Base-by-base conservation (phyloP, 2,888 invertebrate species). In the Dryocosmus kuriphilus region DNA sequence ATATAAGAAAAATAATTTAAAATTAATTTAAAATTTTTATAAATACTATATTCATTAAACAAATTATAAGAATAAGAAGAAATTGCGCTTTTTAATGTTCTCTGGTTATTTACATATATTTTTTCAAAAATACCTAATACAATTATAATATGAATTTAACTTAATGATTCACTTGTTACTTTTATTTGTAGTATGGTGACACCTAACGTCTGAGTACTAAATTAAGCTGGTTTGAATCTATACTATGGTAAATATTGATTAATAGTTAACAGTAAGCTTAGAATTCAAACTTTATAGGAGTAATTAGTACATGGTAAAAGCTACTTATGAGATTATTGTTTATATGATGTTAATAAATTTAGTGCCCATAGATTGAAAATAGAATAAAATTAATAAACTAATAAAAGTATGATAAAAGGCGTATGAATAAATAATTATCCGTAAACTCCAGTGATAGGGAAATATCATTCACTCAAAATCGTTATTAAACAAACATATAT, bases 401-500 rank as follows among this genome's bases (percentile, higher is more conserved):
- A 35, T 35, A 2, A 35, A 35, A 11, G 35, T n/a, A 8, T 1
- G n/a, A n/a, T n/a, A n/a, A 7, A 4, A 32, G 32, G 7, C 1
- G 5, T 16, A 41, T 16, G 5, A 41, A 51, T 2, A 51, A n/a
- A 51, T 22, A 51, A 9, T 22, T 22, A 22, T 22, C 0, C 9
- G 6, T 14, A 27, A 16, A 16, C 1, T 27, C 1, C 6, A 27
- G 16, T 60, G 16, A 27, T 27, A 16, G 60, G 27, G 16, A 60
- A 24, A 60, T 60, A 27, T 11, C 62, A 62, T 32, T 62, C 30
- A 30, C 32, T 32, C 9, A 32, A 32, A n/a, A 32, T 32, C 19
- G 22, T 63, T 63, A 63, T 63, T 67, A 67, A 27, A 67, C 46
- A 67, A 46, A 27, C 51, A 71, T 51, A 51, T 71, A 71, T 71